A percentile compares a stretch with the other conserved stretches of the same genome.
Conservation (phyloP, 2,113 vertebrate species). For the Corvus cornix region DNA sequence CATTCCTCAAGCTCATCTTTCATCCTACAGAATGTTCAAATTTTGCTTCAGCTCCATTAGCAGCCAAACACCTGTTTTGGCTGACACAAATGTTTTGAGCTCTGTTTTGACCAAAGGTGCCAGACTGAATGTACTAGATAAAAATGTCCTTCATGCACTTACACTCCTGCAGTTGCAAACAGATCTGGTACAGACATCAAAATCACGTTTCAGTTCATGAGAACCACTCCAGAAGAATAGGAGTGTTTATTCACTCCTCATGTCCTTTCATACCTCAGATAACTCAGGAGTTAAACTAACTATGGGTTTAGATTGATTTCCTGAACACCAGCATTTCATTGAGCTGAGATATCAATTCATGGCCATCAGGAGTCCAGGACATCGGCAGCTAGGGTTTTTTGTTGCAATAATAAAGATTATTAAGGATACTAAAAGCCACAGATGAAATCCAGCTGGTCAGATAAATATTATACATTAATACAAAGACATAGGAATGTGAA, state of each 20-base stretch:
- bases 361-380: background rate
- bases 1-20: background rate
- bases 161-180: background rate
- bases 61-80: background rate
- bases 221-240: rapidly evolving
- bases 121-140: background rate
- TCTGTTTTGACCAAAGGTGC: slow-evolving; percentile 17
- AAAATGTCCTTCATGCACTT: background rate
- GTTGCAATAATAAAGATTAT: background rate
- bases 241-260: background rate
- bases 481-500: background rate
- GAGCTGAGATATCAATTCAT: background rate
- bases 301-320: background rate
- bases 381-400: background rate
- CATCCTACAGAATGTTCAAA: background rate
- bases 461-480: background rate
- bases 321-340: background rate
- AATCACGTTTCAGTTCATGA: background rate
- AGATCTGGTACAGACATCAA: background rate
- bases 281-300: background rate
- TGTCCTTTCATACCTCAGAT: background rate
- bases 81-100: background rate
- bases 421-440: background rate
- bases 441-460: background rate
- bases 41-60: background rate